phyloP scores from a whole-genome alignment of 1,140 invertebrate species.

The Nylanderia fulva region DNA sequence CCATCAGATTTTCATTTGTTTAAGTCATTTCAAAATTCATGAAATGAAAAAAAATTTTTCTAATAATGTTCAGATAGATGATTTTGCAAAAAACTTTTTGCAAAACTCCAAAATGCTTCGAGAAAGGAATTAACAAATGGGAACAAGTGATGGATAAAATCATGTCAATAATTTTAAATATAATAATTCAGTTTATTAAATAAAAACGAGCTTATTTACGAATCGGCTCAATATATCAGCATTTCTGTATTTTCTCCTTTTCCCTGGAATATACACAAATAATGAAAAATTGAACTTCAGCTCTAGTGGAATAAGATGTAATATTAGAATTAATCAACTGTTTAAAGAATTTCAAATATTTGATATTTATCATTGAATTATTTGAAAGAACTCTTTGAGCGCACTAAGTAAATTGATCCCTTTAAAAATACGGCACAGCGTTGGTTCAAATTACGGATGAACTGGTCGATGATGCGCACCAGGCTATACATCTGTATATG shows the following conservation, averaged over 20 bases:
- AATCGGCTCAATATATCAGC: too few relatives aligned
- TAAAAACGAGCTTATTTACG: too few relatives aligned
- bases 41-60: too few relatives aligned
- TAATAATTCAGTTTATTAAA: too few relatives aligned
- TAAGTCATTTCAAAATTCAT: too few relatives aligned
- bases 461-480: conserved; percentile 45
- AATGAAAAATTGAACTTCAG: background rate
- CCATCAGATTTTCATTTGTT: too few relatives aligned
- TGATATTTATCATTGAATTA: background rate
- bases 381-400: background rate
- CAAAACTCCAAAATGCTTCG: too few relatives aligned
- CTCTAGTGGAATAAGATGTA: background rate
- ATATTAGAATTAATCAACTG: background rate
- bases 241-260: background rate
- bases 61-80: too few relatives aligned
- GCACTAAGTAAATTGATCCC: conserved; percentile 23
- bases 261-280: background rate
- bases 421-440: background rate
- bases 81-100: too few relatives aligned
- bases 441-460: conserved; percentile 26
- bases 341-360: background rate
- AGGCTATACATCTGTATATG: conserved; percentile 23
- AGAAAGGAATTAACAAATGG: too few relatives aligned
- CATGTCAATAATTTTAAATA: too few relatives aligned
- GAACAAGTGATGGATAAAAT: too few relatives aligned